Evolutionary conservation across 1,140 invertebrate species (phyloP), one percentile per base, ranked within the genome.

Genomic region (Chymomyza costata): DNA sequence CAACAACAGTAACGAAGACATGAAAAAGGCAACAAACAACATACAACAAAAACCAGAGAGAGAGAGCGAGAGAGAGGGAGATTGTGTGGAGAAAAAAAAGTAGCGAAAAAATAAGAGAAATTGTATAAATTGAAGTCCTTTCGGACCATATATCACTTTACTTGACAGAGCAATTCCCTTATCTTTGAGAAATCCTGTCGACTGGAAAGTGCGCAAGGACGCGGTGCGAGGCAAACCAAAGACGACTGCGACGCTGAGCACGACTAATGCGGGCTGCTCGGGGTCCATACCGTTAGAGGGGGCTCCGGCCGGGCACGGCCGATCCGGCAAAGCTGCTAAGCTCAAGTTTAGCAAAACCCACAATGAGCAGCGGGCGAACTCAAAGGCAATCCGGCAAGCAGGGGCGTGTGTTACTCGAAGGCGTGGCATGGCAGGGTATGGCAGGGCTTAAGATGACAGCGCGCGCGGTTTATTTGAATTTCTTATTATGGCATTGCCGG

Each of bases 41-140:
- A 25, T 25, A 25, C 21, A 25, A 35, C 34, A 13, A 13, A 35
- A 40, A 16, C 11, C 2, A 6, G 11, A 16, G 30, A 13, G 34
- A 35, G 6, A 13, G 10, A 35, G 38, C 13, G 32, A 34, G 32
- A 46, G 37, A 13, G 25, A 31, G 31, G 15, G 21, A 59, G 38
- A 39, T n/a, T n/a, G 34, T 41, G 57, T 51, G 54, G 52, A 59
- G 55, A 80, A 71, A 80, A 73, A 81, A 80, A 80, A 74, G 71
- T 82, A 69, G 73, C 67, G 69, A 65, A 82, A 68, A 80, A 80
- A 80, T 81, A 81, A 71, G 76, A 81, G 76, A 83, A 83, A 83
- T 83, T 83, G 80, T 83, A 83, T 83, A 83, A 83, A 83, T 83
- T 83, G 80, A 83, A 83, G 81, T 83, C 81, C 81, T 83, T 83